Conservation (phyloP, 2,888 invertebrate species). For the Minunthozetes semirufus region DNA sequence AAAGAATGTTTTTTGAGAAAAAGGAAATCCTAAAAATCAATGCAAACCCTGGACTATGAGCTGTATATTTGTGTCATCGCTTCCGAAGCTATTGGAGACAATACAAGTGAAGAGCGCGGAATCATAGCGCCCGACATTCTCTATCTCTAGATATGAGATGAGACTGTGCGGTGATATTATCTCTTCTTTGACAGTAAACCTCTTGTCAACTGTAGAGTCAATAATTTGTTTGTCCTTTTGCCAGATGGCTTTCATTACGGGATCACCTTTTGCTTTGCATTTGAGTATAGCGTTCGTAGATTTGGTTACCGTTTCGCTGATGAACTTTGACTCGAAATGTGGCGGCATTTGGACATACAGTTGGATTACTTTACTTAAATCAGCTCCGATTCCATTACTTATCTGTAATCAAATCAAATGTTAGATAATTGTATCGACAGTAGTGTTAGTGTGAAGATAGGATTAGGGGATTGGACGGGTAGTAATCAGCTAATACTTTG, state of each 20-base stretch:
- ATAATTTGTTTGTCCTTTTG: constrained; percentile 38
- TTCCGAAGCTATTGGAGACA: constrained; percentile 74
- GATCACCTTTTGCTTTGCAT: constrained; percentile 37
- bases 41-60: constrained; percentile 38
- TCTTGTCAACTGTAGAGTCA: constrained; percentile 28
- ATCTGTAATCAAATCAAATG: constrained; percentile 22
- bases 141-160: constrained; percentile 35
- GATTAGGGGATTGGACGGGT: neutral
- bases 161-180: constrained; percentile 27
- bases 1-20: neutral
- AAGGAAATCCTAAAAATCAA: neutral
- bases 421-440: neutral
- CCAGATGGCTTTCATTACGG: constrained; percentile 36
- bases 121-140: constrained; percentile 46
- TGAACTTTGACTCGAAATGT: constrained; percentile 36
- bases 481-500: constrained; percentile 38
- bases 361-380: constrained; percentile 40
- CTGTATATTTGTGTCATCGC: constrained; percentile 39
- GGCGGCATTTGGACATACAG: constrained; percentile 35
- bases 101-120: constrained; percentile 55
- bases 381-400: constrained; percentile 41
- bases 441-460: neutral
- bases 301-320: constrained; percentile 30
- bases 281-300: constrained; percentile 13
- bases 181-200: constrained; percentile 26